Evolutionary conservation across 2,113 vertebrate genomes (phyloP).

Genomic region (Empidonax traillii): DNA sequence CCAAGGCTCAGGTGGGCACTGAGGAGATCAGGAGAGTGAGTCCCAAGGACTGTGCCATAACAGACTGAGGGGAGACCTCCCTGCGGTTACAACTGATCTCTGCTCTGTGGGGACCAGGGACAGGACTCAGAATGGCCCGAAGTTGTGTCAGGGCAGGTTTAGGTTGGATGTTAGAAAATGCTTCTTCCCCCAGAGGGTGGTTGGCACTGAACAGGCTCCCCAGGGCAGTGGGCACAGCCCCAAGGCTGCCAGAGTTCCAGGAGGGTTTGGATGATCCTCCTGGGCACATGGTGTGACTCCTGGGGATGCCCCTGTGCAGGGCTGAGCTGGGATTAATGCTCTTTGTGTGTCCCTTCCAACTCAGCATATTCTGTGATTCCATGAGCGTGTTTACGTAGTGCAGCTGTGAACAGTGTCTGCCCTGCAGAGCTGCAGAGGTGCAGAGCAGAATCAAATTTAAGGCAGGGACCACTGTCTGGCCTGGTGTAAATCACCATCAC

Average conservation of each 20-base stretch:
- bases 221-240: not conserved
- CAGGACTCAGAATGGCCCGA: not conserved
- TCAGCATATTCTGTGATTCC: not conserved
- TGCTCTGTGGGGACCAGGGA: not conserved
- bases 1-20: not conserved
- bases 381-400: accelerated
- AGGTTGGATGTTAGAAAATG: not conserved
- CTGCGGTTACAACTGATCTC: not conserved
- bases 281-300: not conserved
- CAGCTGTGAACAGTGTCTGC: not conserved
- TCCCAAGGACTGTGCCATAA: not conserved
- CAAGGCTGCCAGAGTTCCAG: not conserved
- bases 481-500: not conserved
- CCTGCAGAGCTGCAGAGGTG: not conserved
- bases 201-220: not conserved
- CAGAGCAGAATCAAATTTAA: not conserved
- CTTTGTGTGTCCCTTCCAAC: not conserved
- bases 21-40: not conserved
- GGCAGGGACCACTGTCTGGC: not conserved
- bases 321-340: not conserved
- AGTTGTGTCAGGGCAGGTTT: not conserved
- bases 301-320: not conserved
- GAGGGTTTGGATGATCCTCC: not conserved
- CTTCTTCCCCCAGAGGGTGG: not conserved
- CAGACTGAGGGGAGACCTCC: not conserved